These are phyloP conservation scores for Pica pica DNA, from an alignment of 2,113 vertebrate genomes.

Conservation along the genomic window DNA sequence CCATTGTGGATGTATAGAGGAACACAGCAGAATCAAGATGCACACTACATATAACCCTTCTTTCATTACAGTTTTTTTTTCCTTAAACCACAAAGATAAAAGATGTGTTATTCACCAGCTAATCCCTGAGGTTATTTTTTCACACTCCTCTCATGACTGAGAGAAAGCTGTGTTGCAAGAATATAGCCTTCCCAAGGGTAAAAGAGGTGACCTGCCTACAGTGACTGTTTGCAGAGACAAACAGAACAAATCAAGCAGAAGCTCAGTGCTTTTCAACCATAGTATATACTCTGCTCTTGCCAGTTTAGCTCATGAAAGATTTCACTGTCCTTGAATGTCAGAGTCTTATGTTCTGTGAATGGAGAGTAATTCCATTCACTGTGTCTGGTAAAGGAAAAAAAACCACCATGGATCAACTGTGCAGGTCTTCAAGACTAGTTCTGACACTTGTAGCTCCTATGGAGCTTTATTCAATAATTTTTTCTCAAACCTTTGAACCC, in stretches of 20 bases:
- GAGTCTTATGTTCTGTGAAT: neutral
- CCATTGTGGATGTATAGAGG: neutral
- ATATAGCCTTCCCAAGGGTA: neutral
- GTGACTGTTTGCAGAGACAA: neutral
- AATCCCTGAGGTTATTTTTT: neutral
- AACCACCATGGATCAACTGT: neutral
- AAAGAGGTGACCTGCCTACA: neutral
- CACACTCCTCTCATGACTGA: neutral
- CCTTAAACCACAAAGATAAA: neutral
- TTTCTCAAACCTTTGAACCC: neutral
- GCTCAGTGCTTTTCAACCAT: neutral
- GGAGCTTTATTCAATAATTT: neutral
- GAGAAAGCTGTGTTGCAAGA: conserved; percentile 43
- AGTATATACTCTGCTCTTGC: neutral
- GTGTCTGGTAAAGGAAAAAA: neutral
- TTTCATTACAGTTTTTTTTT: neutral
- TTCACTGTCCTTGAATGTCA: neutral
- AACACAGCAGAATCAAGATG: neutral
- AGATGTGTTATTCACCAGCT: neutral
- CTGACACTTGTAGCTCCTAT: neutral
- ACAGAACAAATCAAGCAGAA: neutral
- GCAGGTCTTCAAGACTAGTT: neutral
- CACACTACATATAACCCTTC: neutral
- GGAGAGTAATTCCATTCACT: neutral
- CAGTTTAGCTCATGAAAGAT: neutral